Base-by-base conservation (phyloP, 2,888 invertebrate species). In the Eupelmus urozonus region DNA sequence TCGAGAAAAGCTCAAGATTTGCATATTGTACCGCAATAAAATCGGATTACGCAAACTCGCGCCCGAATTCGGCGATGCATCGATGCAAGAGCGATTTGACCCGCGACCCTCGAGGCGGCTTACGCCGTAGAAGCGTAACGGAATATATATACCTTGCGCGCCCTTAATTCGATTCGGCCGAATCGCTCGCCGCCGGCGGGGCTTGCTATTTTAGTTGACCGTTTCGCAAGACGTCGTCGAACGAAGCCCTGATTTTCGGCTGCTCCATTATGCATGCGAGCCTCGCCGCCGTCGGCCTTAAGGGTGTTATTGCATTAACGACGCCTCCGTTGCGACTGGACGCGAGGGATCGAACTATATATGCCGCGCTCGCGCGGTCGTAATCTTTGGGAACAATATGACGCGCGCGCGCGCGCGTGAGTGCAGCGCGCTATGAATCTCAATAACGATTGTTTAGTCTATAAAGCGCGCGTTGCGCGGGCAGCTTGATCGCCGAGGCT, bases 291-390 rank as follows among this genome's bases (percentile, higher is more conserved):
- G 4, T 45, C 7, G 25, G 23, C 16, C 25, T 55, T 25, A 25
- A 18, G 40, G 62, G 18, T 40, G 34, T 62, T 62, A 62, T 62
- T 20, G 62, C 42, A 62, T 62, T 62, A 62, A 62, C 62, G 40
- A 42, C 40, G 40, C 42, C 18, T 25, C 7, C 55, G 55, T 3
- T 2, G 11, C 13, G 7, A 9, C 55, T 13, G 13, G 16, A 45
- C 45, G 2, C 9, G 13, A 45, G 13, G 45, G 45, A 45, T 55
- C 25, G 55, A 55, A 55, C n/a, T n/a, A n/a, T n/a, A n/a, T n/a
- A n/a, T n/a, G n/a, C n/a, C n/a, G n/a, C 51, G 16, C 53, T 55
- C 23, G 55, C 55, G 23, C 55, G 25, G n/a, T 0, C n/a, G 11
- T 55, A 55, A 55, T 55, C 55, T 55, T 20, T 25, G 23, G 25